Evolutionary conservation across 2,888 invertebrate genomes (phyloP).

Genomic region (Artemia sinica): DNA sequence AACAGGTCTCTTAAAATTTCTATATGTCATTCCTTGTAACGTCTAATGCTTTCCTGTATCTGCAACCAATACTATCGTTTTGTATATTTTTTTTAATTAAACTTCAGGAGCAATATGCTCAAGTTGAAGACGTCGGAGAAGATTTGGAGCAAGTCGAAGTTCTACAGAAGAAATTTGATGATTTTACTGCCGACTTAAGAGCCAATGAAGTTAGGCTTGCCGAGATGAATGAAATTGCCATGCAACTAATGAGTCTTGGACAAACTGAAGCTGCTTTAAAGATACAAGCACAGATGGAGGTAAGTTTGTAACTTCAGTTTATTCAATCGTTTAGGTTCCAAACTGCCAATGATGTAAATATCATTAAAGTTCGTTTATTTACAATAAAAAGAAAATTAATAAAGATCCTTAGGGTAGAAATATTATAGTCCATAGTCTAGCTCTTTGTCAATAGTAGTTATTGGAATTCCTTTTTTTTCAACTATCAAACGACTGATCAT

Average conservation of each 20-base stretch:
- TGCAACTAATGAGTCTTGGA: conserved; percentile 84
- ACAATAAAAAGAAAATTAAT: no score
- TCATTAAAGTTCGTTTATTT: neutral
- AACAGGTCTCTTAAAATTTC: no score
- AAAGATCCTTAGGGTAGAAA: no score
- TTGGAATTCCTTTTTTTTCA: no score
- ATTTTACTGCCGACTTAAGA: conserved; percentile 91
- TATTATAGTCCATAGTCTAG: no score
- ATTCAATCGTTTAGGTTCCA: conserved; percentile 21
- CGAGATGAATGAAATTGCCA: conserved; percentile 98
- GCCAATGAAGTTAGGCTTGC: conserved; percentile 93
- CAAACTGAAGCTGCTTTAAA: conserved; percentile 97
- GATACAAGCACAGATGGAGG: conserved; percentile 93
- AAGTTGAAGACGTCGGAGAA: conserved; percentile 89
- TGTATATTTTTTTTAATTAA: conserved; percentile 3
- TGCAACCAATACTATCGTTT: no score
- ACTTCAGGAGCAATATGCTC: conserved; percentile 71
- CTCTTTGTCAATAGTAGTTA: no score
- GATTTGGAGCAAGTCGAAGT: conserved; percentile 97
- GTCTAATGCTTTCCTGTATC: no score
- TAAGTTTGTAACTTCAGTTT: conserved; percentile 28
- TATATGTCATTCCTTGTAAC: no score
- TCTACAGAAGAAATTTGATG: conserved; percentile 98
- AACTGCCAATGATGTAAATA: neutral
- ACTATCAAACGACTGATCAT: no score